Conservation (phyloP, 2,888 invertebrate genomes). For the Fabriciana adippe region DNA sequence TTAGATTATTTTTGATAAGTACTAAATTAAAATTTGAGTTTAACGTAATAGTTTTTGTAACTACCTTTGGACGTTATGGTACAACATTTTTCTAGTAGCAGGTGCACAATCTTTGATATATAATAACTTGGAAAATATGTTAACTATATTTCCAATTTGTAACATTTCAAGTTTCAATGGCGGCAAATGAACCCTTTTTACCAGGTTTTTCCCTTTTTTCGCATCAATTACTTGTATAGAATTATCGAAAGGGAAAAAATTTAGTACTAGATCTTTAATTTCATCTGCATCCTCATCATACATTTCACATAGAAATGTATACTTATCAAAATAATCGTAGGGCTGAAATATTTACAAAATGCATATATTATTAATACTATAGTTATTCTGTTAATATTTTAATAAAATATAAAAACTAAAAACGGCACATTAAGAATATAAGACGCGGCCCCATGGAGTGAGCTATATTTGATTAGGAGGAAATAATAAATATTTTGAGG, state of each 20-base stretch:
- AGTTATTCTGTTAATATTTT: too few species aligned
- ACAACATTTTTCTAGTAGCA: slow-evolving; percentile 83
- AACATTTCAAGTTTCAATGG: slow-evolving; percentile 84
- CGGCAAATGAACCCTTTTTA: slow-evolving; percentile 85
- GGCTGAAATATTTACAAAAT: slow-evolving; percentile 50
- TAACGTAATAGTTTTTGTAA: not conserved
- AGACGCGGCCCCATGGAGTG: too few species aligned
- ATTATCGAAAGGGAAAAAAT: slow-evolving; percentile 89
- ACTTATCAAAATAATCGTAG: slow-evolving; percentile 79
- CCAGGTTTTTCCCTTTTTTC: slow-evolving; percentile 81
- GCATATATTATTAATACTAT: too few species aligned
- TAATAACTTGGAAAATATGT: slow-evolving; percentile 87
- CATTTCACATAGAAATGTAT: slow-evolving; percentile 90
- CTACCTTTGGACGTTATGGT: slow-evolving; percentile 84
- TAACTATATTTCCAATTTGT: slow-evolving; percentile 88
- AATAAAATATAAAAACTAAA: too few species aligned
- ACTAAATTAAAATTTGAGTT: not conserved
- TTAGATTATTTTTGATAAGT: not conserved
- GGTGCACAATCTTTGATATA: slow-evolving; percentile 87
- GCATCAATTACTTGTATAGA: slow-evolving; percentile 89
- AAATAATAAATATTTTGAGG: too few species aligned
- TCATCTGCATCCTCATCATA: slow-evolving; percentile 89
- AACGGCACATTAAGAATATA: too few species aligned
- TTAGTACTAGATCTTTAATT: slow-evolving; percentile 86
- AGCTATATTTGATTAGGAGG: too few species aligned